Conservation (phyloP, 2,797 vertebrate genomes). For the Muscicapa comitata region DNA sequence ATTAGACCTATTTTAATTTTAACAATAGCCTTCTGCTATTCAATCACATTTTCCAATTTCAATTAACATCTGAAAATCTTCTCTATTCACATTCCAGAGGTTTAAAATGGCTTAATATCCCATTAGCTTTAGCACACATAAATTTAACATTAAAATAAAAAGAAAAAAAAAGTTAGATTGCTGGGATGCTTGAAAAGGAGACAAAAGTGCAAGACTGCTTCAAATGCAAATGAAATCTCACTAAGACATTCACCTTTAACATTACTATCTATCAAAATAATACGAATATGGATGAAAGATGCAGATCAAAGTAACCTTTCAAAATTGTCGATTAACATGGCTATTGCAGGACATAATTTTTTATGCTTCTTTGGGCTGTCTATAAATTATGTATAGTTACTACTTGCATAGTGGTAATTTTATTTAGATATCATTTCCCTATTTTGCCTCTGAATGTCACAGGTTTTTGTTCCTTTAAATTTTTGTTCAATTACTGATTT, state of each 20-base stretch:
- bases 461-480: neutral
- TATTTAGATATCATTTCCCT: neutral
- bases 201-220: neutral
- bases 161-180: neutral
- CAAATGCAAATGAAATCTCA: neutral
- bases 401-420: neutral
- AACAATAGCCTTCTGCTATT: neutral
- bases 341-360: neutral
- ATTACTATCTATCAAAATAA: neutral
- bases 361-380: neutral
- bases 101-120: neutral
- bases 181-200: neutral
- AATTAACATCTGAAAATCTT: neutral
- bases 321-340: neutral
- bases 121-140: neutral
- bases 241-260: neutral
- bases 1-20: neutral
- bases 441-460: neutral
- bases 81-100: neutral
- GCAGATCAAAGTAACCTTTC: neutral
- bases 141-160: neutral
- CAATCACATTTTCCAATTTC: neutral
- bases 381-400: neutral
- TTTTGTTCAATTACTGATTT: neutral
- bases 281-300: neutral